phyloP scores from a whole-genome alignment of 2,888 invertebrate genomes.

The Papilio gigon region DNA sequence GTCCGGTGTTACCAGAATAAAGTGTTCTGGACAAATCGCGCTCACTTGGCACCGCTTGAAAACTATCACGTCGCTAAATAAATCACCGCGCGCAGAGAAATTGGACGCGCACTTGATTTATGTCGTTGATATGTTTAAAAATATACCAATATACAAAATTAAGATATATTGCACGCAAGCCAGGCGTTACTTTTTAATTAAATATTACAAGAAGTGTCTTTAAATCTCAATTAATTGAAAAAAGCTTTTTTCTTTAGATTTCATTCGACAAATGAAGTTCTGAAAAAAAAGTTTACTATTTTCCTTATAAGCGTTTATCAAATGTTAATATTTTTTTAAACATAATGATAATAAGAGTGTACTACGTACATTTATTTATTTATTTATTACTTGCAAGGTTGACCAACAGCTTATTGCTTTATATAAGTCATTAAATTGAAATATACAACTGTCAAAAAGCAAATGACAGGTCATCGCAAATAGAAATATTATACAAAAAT shows the following conservation, averaged over 20 bases:
- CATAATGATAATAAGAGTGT: not conserved
- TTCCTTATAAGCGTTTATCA: not conserved
- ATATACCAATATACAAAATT: constrained; percentile 26
- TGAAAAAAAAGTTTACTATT: not conserved
- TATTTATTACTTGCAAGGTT: too few relatives aligned
- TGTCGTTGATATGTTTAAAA: constrained; percentile 35
- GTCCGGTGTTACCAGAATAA: constrained; percentile 45
- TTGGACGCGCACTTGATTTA: constrained; percentile 37
- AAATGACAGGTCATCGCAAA: too few relatives aligned
- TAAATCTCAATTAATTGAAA: too few relatives aligned
- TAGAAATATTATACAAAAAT: too few relatives aligned
- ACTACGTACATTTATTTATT: not conserved
- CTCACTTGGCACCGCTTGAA: constrained; percentile 46
- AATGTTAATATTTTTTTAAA: not conserved
- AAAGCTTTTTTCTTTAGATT: too few relatives aligned
- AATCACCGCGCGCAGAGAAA: constrained; percentile 39
- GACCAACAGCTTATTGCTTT: too few relatives aligned
- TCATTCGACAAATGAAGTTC: not conserved
- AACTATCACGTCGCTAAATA: constrained; percentile 40
- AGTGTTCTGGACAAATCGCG: constrained; percentile 47
- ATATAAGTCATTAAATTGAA: too few relatives aligned
- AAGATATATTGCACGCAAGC: constrained; percentile 15
- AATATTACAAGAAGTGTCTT: not conserved
- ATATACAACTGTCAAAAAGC: too few relatives aligned
- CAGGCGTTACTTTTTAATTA: not conserved